phyloP scores from a whole-genome alignment of 2,113 vertebrate species.

The Notechis scutatus region DNA sequence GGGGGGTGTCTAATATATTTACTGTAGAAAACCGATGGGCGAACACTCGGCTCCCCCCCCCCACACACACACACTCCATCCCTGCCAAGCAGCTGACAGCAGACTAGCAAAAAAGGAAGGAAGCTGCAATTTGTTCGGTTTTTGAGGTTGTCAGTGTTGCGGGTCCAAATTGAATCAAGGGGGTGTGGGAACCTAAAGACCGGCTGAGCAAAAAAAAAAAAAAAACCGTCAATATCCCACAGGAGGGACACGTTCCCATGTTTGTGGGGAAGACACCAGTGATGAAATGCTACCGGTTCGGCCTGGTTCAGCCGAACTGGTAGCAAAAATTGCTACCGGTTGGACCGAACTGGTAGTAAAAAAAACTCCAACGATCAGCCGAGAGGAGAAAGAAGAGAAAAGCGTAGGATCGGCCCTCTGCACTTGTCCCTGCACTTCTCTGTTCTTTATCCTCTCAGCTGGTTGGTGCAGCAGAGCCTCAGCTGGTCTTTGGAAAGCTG shows the following conservation, averaged over 20 bases:
- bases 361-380: too few species aligned
- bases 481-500: too few species aligned
- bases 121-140: background rate
- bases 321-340: too few species aligned
- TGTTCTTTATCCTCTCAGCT: too few species aligned
- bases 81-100: fast-evolving
- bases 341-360: too few species aligned
- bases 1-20: slow-evolving; percentile 57
- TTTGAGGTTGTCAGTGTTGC: background rate
- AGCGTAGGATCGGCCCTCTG: too few species aligned
- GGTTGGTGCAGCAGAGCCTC: too few species aligned
- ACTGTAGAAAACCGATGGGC: slow-evolving; percentile 43
- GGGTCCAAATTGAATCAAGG: slow-evolving; percentile 1
- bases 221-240: background rate
- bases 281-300: too few species aligned
- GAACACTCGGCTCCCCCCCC: slow-evolving; percentile 1
- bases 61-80: background rate
- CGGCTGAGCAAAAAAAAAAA: background rate
- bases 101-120: slow-evolving; percentile 10
- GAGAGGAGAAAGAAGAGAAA: too few species aligned
- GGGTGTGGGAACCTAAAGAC: background rate
- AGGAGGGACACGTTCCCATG: background rate
- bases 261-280: background rate
- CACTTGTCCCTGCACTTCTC: too few species aligned
- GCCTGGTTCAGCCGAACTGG: too few species aligned